These are phyloP conservation scores for Alcedo atthis DNA, from an alignment of 2,797 vertebrate genomes.

Conservation along the genomic window DNA sequence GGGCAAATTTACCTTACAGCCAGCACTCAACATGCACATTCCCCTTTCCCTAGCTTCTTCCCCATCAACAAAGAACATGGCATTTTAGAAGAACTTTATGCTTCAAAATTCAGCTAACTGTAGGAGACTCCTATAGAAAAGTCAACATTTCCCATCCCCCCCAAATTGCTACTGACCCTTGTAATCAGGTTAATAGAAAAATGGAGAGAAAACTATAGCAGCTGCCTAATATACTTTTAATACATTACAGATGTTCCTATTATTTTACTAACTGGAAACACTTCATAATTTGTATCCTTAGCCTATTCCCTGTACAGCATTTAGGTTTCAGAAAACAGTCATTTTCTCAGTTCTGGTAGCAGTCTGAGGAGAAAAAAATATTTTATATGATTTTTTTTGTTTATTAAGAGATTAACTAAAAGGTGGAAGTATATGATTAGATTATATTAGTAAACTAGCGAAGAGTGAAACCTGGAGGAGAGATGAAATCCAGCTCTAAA, in stretches of 20 bases:
- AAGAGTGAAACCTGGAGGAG: neutral
- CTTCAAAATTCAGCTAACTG: neutral
- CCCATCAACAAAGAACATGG: neutral
- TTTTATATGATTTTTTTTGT: neutral
- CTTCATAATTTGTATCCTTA: conserved; percentile 17
- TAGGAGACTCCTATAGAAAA: neutral
- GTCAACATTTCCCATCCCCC: neutral
- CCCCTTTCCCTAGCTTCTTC: neutral
- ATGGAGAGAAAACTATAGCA: neutral
- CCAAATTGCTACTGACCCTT: neutral
- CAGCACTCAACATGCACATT: neutral
- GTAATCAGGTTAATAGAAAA: neutral
- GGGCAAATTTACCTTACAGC: neutral
- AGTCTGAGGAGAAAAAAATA: neutral
- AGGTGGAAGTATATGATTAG: neutral
- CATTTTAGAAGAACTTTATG: neutral
- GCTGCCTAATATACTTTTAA: neutral
- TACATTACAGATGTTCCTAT: conserved; percentile 27
- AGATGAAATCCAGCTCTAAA: neutral
- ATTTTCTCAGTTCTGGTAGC: conserved; percentile 9
- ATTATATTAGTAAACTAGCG: neutral
- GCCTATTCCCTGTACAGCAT: conserved; percentile 5
- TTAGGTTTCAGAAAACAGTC: neutral
- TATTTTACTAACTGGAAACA: conserved; percentile 39
- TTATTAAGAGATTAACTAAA: neutral